Conservation (phyloP, 2,797 vertebrate species). For the Myiotriccus ornatus region DNA sequence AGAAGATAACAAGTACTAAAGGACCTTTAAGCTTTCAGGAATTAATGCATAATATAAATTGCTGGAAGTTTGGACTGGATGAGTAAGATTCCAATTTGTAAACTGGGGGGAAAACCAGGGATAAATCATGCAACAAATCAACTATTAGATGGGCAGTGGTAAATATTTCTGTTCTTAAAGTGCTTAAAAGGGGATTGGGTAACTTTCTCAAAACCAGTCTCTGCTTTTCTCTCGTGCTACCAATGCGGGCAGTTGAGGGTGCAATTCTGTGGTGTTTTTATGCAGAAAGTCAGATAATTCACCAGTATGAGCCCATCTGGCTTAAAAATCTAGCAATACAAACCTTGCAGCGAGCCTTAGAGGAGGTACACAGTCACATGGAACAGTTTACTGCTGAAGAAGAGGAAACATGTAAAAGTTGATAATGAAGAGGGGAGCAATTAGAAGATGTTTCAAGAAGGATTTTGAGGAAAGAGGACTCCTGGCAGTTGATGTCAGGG, state of each 20-base stretch:
- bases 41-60: neutral
- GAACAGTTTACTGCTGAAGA: neutral
- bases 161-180: neutral
- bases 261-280: neutral
- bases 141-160: neutral
- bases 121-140: neutral
- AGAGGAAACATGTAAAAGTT: neutral
- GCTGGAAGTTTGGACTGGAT: neutral
- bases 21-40: neutral
- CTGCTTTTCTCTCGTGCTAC: neutral
- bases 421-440: neutral
- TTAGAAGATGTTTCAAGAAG: neutral
- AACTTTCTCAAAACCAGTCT: neutral
- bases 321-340: neutral
- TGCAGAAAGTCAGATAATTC: neutral
- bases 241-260: neutral
- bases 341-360: neutral
- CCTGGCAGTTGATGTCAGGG: neutral
- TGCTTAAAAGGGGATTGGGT: neutral
- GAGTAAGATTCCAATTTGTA: neutral
- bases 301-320: neutral
- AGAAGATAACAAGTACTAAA: neutral
- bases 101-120: neutral
- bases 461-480: neutral
- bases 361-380: neutral